phyloP scores from a whole-genome alignment of 2,888 invertebrate genomes.

The Drosophila lutescens region DNA sequence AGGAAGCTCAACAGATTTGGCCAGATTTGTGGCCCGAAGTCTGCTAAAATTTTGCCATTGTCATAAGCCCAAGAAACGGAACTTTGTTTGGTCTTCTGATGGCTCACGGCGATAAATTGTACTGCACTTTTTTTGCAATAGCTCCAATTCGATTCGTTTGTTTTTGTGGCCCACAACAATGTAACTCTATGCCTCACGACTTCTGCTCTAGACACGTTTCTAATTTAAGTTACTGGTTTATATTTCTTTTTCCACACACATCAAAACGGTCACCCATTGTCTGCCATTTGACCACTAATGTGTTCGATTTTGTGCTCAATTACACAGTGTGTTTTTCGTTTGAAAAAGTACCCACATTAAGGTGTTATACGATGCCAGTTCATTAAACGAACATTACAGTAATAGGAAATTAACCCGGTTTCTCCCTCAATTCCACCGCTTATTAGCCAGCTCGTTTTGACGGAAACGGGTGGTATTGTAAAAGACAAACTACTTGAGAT shows the following conservation, averaged over 20 bases:
- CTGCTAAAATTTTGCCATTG: slow-evolving; percentile 39
- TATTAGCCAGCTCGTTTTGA: slow-evolving; percentile 26
- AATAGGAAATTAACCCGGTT: slow-evolving; percentile 78
- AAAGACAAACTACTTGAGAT: slow-evolving; percentile 42
- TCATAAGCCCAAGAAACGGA: slow-evolving; percentile 55
- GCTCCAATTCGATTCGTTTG: slow-evolving; percentile 49
- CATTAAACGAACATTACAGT: slow-evolving; percentile 69
- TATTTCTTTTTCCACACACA: slow-evolving; percentile 48
- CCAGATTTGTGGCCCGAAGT: slow-evolving; percentile 20
- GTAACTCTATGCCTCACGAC: slow-evolving; percentile 56
- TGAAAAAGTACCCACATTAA: slow-evolving; percentile 39
- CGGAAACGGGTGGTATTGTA: slow-evolving; percentile 65
- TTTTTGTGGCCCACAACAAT: slow-evolving; percentile 32
- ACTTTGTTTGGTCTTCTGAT: slow-evolving; percentile 43
- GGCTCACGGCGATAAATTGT: slow-evolving; percentile 41
- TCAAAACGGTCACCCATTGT: slow-evolving; percentile 52
- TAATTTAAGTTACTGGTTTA: slow-evolving; percentile 68
- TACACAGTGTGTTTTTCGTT: slow-evolving; percentile 30
- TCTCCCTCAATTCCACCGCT: slow-evolving; percentile 36
- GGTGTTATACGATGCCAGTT: slow-evolving; percentile 63
- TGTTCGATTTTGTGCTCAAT: slow-evolving; percentile 59
- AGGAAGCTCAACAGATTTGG: slow-evolving; percentile 54
- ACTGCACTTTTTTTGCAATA: slow-evolving; percentile 36
- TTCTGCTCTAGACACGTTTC: slow-evolving; percentile 65
- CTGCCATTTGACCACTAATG: slow-evolving; percentile 53